Evolutionary conservation across 2,797 vertebrate genomes (phyloP).

Genomic region (Rhynchonycteris naso): DNA sequence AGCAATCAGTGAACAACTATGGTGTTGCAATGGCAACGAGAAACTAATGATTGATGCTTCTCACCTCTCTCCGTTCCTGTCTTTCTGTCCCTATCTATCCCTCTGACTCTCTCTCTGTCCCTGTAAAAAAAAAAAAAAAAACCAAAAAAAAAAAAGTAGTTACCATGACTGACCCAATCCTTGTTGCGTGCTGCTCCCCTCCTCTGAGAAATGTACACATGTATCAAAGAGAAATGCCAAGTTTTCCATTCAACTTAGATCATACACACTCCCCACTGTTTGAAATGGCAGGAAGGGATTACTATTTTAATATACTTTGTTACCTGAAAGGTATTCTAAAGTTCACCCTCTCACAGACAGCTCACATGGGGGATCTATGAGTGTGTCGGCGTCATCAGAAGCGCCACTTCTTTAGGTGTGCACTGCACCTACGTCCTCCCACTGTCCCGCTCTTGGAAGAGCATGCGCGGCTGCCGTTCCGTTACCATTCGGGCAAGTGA

Average conservation of each 20-base stretch:
- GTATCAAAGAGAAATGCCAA: neutral
- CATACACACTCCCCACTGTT: neutral
- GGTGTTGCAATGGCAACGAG: no score
- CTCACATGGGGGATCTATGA: neutral
- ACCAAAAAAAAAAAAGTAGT: no score
- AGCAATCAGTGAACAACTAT: no score
- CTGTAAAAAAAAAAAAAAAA: no score
- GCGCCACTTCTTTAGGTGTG: neutral
- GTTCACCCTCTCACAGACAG: neutral
- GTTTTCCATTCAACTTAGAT: neutral
- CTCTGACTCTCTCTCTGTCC: no score
- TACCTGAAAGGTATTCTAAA: neutral
- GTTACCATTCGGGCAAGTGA: neutral
- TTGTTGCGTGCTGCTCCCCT: neutral
- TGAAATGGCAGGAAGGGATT: neutral
- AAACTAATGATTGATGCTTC: no score
- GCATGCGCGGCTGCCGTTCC: neutral
- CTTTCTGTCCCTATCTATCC: no score
- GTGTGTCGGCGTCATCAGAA: neutral
- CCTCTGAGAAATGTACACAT: neutral
- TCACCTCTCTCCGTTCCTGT: no score
- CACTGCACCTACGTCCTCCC: no score
- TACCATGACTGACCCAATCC: neutral
- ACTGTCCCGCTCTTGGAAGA: rapidly evolving
- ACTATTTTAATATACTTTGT: neutral